Evolutionary conservation across 92 coral and sea anemone genomes (phyloP), one percentile per base, ranked within the genome.

Genomic region (Anthopleura xanthogrammica): DNA sequence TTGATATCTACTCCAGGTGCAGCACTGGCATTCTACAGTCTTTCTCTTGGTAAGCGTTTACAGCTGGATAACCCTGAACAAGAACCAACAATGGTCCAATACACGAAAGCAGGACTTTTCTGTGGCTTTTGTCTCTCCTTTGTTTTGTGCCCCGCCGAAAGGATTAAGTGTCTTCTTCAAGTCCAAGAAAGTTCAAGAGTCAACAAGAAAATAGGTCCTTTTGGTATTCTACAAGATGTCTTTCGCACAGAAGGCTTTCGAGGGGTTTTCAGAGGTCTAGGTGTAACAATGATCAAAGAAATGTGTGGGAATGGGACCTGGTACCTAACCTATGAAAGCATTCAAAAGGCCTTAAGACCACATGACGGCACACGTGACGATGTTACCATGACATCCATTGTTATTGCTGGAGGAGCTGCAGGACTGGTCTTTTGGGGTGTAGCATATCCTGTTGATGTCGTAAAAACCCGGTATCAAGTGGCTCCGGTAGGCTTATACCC

Each of bases 121-220:
- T 70, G 92, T 71, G 98, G 95, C 13, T 14, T 85, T 54, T 80
- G 77, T 70, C 71, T 86, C 2, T 80, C 89, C 7, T 84, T 90
- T 36, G 56, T 95, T 20, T 68, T 79, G 16, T 90, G 83, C 64
- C 98, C 98, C 5, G 90, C 86, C 1, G 96, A 91, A 60, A 75
- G 95, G 72, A 77, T 95, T 70, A 95, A 95, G 75, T 95, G 98
- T 64, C 80, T 86, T 75, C 87, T 95, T 57, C 98, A 95, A 79
- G 89, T 91, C 36, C 94, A 92, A 78, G 88, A 88, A 46, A 68
- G 78, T 22, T 56, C 83, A 60, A 86, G 74, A 52, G 83, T 54
- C 43, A 79, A 72, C 1, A 82, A 87, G 41, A 91, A 82, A 77
- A 78, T 58, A 13, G 97, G 95, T 16, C 97, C 98, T 36, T 60